Evolutionary conservation across 2,113 vertebrate genomes (phyloP), one percentile per base, ranked within the genome.

Genomic region (Esox niger): DNA sequence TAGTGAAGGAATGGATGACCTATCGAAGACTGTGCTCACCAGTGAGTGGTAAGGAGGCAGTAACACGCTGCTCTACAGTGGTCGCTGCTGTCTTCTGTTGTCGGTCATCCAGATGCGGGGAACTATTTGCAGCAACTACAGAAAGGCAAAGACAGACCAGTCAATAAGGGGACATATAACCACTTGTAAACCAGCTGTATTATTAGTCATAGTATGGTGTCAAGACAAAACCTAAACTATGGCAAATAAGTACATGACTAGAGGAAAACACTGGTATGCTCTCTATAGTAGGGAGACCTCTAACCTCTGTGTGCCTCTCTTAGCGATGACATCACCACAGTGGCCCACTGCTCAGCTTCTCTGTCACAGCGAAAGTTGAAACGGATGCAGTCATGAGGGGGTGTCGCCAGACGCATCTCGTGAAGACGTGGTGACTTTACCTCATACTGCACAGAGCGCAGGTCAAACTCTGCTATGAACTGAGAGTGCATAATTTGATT

Each of bases 291-390:
- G 15, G 6, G 15, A 47, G 17, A 17, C 1, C 26, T 35, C 86
- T 60, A 57, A 94, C 94, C 93, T 91, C 92, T 90, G 31, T 92
- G 90, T 0, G 89, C 87, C 76, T 95, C 94, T 25, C 91, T 77
- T 8, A 94, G 86, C 0, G 93, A 94, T 10, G 93, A 94, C 88
- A 91, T 92, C 56, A 95, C 81, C 56, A 94, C 90, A 0, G 93
- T 94, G 76, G 93, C 93, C 94, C 94, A 95, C 73, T 91, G 90
- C 83, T 95, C 92, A 0, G 93, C 94, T 68, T 95, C 94, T 3
- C 87, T 88, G 81, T 94, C 92, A 1, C 93, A 92, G 69, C 92
- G 89, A 62, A 95, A 95, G 80, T 84, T 89, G 55, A 94, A 90
- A 61, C 85, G 77, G 70, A 93, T 63, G 56, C 90, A 88, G 76